Evolutionary conservation across 2,113 vertebrate genomes (phyloP).

Genomic region (Aspidoscelis tigris): DNA sequence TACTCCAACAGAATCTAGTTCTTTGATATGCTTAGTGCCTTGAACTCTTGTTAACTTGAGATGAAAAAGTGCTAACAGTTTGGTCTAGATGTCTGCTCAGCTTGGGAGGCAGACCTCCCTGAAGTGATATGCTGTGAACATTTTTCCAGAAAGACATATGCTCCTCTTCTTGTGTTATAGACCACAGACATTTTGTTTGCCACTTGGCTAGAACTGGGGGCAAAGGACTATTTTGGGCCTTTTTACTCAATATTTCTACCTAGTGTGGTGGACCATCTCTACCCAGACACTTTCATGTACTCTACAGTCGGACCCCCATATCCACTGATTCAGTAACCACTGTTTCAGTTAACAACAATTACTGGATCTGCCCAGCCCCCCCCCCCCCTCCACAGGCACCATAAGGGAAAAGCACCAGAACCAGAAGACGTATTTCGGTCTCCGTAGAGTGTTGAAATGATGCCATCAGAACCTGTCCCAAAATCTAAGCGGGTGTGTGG

Average conservation of each 20-base stretch:
- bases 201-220: neutral
- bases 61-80: slow-evolving; percentile 4
- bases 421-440: too few species aligned
- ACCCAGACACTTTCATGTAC: neutral
- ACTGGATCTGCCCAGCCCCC: too few species aligned
- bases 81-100: neutral
- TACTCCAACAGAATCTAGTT: slow-evolving; percentile 3
- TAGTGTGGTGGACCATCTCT: neutral
- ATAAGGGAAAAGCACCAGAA: too few species aligned
- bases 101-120: slow-evolving; percentile 1
- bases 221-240: neutral
- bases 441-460: too few species aligned
- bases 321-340: too few species aligned
- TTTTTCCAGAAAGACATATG: too few species aligned
- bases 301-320: neutral
- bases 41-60: slow-evolving; percentile 22
- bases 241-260: neutral
- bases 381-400: too few species aligned
- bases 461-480: too few species aligned
- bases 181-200: neutral
- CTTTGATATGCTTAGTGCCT: slow-evolving; percentile 27
- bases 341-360: too few species aligned
- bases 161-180: neutral
- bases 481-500: too few species aligned
- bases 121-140: neutral